Conservation (phyloP, 2,797 vertebrate species). For the Alosa sapidissima region DNA sequence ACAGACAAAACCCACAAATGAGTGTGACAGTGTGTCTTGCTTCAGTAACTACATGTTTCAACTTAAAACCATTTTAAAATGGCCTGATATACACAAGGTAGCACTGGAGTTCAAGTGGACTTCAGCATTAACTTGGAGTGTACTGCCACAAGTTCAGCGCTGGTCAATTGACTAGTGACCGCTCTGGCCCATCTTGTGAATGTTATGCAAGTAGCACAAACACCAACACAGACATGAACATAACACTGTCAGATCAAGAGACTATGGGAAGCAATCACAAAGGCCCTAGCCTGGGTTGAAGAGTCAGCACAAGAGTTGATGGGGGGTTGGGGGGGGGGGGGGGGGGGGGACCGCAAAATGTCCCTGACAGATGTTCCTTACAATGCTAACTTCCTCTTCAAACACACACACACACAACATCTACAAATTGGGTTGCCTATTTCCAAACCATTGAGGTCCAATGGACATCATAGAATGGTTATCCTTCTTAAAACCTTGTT, state of each 20-base stretch:
- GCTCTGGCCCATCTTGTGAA: slow-evolving; percentile 1
- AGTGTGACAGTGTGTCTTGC: slow-evolving; percentile 8
- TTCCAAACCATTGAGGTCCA: neutral
- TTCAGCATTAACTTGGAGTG: neutral
- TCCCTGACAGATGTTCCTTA: neutral
- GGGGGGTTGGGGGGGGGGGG: too few relatives aligned
- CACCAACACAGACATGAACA: slow-evolving; percentile 1
- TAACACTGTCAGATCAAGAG: neutral
- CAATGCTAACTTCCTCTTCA: neutral
- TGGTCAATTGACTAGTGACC: neutral
- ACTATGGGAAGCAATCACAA: neutral
- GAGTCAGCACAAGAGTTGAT: neutral
- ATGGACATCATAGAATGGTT: neutral
- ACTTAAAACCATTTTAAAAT: slow-evolving; percentile 24
- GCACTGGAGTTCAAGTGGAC: slow-evolving; percentile 6
- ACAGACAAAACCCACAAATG: slow-evolving; percentile 27
- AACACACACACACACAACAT: neutral
- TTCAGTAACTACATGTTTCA: slow-evolving; percentile 1
- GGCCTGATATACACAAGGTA: neutral
- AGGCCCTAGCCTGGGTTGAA: neutral
- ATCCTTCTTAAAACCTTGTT: neutral
- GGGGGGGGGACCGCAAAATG: too few relatives aligned
- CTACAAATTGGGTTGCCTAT: neutral
- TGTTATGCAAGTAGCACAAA: neutral
- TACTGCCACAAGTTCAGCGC: neutral